Base-by-base conservation (phyloP, 2,113 vertebrate genomes). In the Clarias magur region DNA sequence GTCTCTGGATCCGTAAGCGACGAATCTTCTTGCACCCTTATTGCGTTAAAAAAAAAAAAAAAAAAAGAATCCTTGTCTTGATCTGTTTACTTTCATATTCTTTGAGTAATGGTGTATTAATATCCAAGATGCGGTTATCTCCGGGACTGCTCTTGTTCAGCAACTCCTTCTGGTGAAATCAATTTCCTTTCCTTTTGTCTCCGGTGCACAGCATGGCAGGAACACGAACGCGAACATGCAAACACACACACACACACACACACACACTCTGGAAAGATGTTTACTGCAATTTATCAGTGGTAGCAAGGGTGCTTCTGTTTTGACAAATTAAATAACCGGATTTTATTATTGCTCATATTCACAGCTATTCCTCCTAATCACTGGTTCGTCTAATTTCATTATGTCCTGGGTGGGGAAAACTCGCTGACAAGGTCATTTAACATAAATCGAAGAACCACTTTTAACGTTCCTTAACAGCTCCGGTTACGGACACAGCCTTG, bases 71-170 rank as follows among this genome's bases (percentile, higher is more conserved):
- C 88, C 82, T 92, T 53, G 80, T 81, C 67, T 83, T 70, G 19
- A 88, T 92, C 57, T 6, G 17, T 91, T 92, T 88, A 73, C 80
- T 91, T 90, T 88, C 54, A 88, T 93, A 90, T 89, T 87, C 80
- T 91, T 89, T 91, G 85, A 92, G 53, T 91, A 88, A 93, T 90
- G 91, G 86, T 86, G 72, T 88, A 91, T 90, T 91, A 86, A 84
- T 89, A 89, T 90, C 82, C 87, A 80, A 87, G 89, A 91, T 85
- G 85, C 72, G 79, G 82, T 91, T 90, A 89, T 89, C 88, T 86
- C 59, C 78, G 34, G 84, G 82, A 79, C 42, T 79, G 88, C 63
- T 86, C 56, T 67, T 83, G 88, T 83, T 86, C 88, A 83, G 72
- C 65, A n/a, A 82, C 42, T 82, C 42, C 59, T 68, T 19, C 62